These are phyloP conservation scores for Agapornis roseicollis DNA, from an alignment of 2,113 vertebrate genomes.

Conservation along the genomic window DNA sequence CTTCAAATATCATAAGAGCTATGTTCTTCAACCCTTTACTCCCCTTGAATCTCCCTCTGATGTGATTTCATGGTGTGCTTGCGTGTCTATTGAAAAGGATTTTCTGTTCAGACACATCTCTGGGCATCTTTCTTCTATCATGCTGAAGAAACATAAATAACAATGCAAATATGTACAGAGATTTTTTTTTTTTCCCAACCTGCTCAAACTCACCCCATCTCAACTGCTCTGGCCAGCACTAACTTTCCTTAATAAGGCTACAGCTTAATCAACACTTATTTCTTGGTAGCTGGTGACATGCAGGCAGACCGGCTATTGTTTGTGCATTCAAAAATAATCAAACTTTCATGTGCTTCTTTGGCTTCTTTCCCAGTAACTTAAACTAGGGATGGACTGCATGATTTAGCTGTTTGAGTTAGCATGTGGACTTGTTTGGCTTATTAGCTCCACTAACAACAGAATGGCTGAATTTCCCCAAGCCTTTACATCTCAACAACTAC, in stretches of 20 bases:
- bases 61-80: background rate
- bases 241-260: background rate
- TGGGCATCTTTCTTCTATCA: background rate
- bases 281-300: background rate
- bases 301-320: background rate
- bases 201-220: background rate
- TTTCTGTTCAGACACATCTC: background rate
- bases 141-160: background rate
- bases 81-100: background rate
- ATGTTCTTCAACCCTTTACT: background rate
- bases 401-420: background rate
- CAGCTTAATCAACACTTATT: background rate
- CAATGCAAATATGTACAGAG: accelerated
- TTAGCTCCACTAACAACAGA: background rate
- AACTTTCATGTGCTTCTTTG: background rate
- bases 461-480: constrained; percentile 1
- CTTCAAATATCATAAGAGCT: background rate
- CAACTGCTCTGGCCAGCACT: background rate
- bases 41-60: background rate
- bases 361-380: background rate
- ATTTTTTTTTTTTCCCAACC: background rate
- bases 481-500: background rate
- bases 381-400: background rate
- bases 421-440: background rate
- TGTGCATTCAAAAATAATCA: background rate